These are phyloP conservation scores for Cyprinodon brontotheroides DNA, from an alignment of 2,113 vertebrate species.

Conservation along the genomic window DNA sequence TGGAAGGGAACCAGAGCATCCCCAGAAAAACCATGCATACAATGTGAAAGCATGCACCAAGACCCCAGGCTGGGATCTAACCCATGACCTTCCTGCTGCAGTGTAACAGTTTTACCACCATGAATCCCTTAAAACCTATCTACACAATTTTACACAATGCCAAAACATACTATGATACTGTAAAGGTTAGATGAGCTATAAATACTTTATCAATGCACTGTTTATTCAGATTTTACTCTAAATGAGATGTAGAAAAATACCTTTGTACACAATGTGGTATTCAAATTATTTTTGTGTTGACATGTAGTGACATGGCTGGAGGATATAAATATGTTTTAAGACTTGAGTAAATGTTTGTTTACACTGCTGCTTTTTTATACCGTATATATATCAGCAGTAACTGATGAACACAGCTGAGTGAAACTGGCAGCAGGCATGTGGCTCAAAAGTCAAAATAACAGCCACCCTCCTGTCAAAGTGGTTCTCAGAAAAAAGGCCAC, in stretches of 20 bases:
- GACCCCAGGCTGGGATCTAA: too few species aligned
- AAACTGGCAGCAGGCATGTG: not conserved
- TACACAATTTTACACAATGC: not conserved
- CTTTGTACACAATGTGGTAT: not conserved
- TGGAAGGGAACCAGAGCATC: too few species aligned
- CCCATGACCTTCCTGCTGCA: too few species aligned
- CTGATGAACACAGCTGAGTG: conserved; percentile 16
- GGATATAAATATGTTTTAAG: not conserved
- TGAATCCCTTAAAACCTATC: too few species aligned
- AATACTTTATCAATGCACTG: not conserved
- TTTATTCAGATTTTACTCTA: not conserved
- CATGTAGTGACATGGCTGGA: not conserved
- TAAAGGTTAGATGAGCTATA: not conserved
- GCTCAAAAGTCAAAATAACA: conserved; percentile 3
- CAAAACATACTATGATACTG: not conserved
- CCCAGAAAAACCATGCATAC: too few species aligned
- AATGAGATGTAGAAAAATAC: not conserved
- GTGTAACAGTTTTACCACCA: too few species aligned
- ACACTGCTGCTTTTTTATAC: not conserved
- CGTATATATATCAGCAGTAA: conserved; percentile 12
- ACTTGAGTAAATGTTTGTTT: not conserved
- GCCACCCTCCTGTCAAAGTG: not conserved
- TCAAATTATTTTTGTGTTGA: not conserved
- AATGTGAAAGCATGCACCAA: too few species aligned
- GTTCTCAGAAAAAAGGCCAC: not conserved